phyloP scores from a whole-genome alignment of 2,113 vertebrate genomes.

The Nycticryphes semicollaris region DNA sequence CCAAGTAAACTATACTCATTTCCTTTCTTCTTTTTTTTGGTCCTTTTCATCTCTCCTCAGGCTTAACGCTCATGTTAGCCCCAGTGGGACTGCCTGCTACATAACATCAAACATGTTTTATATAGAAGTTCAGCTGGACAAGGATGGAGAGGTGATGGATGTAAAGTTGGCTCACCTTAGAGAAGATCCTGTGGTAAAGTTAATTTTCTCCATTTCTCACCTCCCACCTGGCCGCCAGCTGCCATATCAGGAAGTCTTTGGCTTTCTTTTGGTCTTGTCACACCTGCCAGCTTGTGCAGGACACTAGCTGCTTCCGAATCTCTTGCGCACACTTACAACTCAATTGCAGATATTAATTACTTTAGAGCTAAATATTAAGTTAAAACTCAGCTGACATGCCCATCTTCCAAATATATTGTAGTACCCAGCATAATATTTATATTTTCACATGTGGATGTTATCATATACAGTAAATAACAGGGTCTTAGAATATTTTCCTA shows the following conservation, averaged over 20 bases:
- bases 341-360: neutral
- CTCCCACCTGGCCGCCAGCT: neutral
- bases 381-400: neutral
- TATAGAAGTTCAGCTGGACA: conserved; percentile 81
- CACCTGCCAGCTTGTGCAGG: neutral
- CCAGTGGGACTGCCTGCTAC: conserved; percentile 80
- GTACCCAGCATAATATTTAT: neutral
- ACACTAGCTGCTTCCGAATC: neutral
- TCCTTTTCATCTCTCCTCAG: conserved; percentile 47
- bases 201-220: neutral
- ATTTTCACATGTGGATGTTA: neutral
- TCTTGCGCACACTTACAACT: neutral
- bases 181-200: conserved; percentile 77
- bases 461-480: neutral
- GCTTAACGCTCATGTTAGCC: conserved; percentile 77
- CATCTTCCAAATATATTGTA: neutral
- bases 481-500: neutral
- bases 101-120: conserved; percentile 86
- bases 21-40: neutral
- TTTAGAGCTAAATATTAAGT: neutral
- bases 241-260: neutral
- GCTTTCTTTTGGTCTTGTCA: neutral
- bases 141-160: conserved; percentile 73
- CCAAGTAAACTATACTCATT: neutral
- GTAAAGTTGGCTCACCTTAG: conserved; percentile 82